phyloP scores from a whole-genome alignment of 1,140 invertebrate genomes.

The Dolichoris vasculosae region DNA sequence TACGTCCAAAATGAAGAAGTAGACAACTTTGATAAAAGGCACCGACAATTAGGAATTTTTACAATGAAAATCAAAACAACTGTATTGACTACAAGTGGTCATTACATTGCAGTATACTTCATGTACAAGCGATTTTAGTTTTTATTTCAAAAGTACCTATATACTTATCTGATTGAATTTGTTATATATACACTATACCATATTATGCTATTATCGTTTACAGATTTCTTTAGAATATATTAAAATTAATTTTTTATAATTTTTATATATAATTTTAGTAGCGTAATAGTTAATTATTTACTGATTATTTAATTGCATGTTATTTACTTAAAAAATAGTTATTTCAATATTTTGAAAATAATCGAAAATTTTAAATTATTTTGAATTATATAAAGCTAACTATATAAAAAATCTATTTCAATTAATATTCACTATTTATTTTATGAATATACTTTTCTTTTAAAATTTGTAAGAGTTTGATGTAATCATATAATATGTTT shows the following conservation, averaged over 20 bases:
- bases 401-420: too few relatives aligned
- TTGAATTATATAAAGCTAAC: too few relatives aligned
- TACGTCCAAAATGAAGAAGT: conserved; percentile 18
- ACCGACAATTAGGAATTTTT: conserved; percentile 18
- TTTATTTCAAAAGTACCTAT: neutral
- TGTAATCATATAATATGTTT: too few relatives aligned
- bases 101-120: conserved; percentile 31
- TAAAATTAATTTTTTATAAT: neutral
- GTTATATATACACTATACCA: neutral
- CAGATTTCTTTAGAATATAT: too few relatives aligned
- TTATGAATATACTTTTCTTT: too few relatives aligned
- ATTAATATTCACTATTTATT: too few relatives aligned
- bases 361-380: too few relatives aligned
- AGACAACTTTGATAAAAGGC: conserved; percentile 34
- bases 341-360: too few relatives aligned
- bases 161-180: neutral
- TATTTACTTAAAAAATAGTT: too few relatives aligned
- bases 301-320: too few relatives aligned
- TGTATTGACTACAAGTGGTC: conserved; percentile 30
- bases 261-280: neutral
- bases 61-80: conserved; percentile 45
- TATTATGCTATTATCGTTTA: neutral
- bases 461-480: too few relatives aligned
- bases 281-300: too few relatives aligned
- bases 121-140: neutral